Conservation (phyloP, 2,113 vertebrate genomes). For the Passer domesticus region DNA sequence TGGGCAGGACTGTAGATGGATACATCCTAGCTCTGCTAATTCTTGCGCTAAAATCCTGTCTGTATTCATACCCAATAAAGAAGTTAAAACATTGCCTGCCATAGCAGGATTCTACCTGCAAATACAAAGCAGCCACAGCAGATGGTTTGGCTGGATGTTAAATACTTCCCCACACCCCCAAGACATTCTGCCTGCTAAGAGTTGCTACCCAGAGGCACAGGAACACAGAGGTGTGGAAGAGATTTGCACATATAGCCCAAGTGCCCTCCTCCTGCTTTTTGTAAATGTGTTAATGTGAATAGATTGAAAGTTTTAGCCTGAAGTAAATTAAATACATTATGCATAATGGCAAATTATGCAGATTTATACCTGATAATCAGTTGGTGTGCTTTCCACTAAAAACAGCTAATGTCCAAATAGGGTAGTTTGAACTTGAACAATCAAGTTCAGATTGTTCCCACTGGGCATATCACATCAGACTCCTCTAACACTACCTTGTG, state of each 20-base stretch:
- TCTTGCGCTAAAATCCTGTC: not conserved
- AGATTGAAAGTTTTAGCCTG: constrained; percentile 6
- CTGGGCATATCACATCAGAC: not conserved
- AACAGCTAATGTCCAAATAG: constrained; percentile 14
- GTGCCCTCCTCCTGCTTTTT: not conserved
- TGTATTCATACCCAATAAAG: not conserved
- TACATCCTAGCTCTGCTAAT: not conserved
- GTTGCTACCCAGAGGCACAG: not conserved
- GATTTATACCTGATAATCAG: constrained; percentile 22
- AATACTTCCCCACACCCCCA: not conserved
- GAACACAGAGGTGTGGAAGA: not conserved
- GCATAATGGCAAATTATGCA: constrained; percentile 30
- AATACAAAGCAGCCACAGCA: not conserved
- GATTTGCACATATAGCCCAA: not conserved
- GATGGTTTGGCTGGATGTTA: not conserved
- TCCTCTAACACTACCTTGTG: not conserved
- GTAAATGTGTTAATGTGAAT: not conserved
- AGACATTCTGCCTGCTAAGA: not conserved
- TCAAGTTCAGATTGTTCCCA: not conserved
- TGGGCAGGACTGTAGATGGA: not conserved
- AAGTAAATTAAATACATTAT: constrained; percentile 25
- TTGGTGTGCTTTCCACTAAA: not conserved
- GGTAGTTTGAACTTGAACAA: not conserved
- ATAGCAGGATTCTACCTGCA: not conserved
- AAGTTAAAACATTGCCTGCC: not conserved